These are phyloP conservation scores for Ageneiosus marmoratus DNA, from an alignment of 2,113 vertebrate species.

Conservation along the genomic window DNA sequence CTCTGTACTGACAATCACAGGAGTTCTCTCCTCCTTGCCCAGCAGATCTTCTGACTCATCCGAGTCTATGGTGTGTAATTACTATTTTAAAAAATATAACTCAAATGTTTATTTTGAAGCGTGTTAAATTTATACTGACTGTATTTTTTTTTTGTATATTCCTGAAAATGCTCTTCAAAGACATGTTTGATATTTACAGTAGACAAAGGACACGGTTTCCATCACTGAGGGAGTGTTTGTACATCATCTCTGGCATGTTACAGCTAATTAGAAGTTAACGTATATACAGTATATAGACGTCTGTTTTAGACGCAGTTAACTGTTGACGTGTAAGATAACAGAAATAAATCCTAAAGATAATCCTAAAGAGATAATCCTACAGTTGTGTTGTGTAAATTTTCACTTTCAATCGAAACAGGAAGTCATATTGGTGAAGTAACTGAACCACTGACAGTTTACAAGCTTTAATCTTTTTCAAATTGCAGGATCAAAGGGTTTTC, in stretches of 20 bases:
- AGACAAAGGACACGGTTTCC: not conserved
- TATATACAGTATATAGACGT: not conserved
- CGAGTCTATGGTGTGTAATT: not conserved
- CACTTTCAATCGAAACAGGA: not conserved
- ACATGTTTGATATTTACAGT: not conserved
- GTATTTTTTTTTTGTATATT: not conserved
- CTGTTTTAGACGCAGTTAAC: not conserved
- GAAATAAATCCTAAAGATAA: no score
- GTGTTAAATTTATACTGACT: not conserved
- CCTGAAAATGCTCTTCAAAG: not conserved
- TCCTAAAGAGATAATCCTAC: not conserved
- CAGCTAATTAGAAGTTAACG: not conserved
- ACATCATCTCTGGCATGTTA: not conserved
- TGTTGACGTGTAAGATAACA: not conserved
- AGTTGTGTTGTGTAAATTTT: not conserved
- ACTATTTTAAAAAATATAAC: not conserved
- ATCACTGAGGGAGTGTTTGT: not conserved
- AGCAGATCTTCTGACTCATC: not conserved
- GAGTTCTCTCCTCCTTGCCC: not conserved
- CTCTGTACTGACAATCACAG: conserved; percentile 2
- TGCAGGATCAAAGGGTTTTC: not conserved
- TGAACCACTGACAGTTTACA: no score
- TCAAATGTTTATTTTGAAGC: conserved; percentile 1
- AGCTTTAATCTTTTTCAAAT: not conserved
- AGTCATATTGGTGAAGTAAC: not conserved